These are phyloP conservation scores for Zele albiditarsus DNA, from an alignment of 2,888 invertebrate genomes.

Conservation along the genomic window DNA sequence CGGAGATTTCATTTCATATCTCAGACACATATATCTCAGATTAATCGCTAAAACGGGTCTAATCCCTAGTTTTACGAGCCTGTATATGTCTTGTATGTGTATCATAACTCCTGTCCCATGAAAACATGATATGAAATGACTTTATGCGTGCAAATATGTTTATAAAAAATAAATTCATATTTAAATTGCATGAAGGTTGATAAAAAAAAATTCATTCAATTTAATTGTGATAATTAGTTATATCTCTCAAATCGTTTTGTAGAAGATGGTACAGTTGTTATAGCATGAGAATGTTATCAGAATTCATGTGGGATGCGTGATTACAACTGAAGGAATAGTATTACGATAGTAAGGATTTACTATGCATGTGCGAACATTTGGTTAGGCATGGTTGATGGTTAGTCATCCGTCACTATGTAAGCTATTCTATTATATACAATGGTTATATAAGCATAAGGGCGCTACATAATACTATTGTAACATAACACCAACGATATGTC, in stretches of 20 bases:
- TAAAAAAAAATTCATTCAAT: neutral
- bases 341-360: conserved; percentile 9
- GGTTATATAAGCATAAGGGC: conserved; percentile 52
- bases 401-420: conserved; percentile 62
- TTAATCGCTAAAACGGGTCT: conserved; percentile 64
- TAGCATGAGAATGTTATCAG: too few species aligned
- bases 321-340: neutral
- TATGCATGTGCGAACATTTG: conserved; percentile 62
- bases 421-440: conserved; percentile 51
- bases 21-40: conserved; percentile 60
- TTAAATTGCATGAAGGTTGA: neutral
- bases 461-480: conserved; percentile 63
- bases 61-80: conserved; percentile 65
- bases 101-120: conserved; percentile 19
- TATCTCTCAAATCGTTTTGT: too few species aligned
- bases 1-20: conserved; percentile 49
- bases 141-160: neutral
- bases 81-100: conserved; percentile 41
- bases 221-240: too few species aligned
- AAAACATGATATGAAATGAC: conserved; percentile 2
- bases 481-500: conserved; percentile 54
- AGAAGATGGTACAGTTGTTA: too few species aligned
- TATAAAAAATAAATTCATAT: neutral
- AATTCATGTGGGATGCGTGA: neutral
- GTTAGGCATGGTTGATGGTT: conserved; percentile 64